Percentiles rank a stretch among this genome's conserved stretches.
Evolutionary conservation across 2,888 invertebrate species (phyloP).

Genomic region (Ophioninae sp.): DNA sequence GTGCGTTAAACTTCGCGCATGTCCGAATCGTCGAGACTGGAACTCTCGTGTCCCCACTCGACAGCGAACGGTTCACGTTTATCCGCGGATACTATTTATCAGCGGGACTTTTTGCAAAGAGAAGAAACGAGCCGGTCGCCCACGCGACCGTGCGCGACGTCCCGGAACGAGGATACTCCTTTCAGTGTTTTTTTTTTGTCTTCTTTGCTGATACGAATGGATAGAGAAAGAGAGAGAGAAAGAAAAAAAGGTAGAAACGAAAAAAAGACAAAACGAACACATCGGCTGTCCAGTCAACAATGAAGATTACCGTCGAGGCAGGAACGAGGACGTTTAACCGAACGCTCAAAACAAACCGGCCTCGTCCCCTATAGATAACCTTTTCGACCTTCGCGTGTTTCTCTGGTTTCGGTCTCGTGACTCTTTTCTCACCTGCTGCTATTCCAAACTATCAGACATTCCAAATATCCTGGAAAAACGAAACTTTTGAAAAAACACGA

Average conservation of each 20-base stretch:
- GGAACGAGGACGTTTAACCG: constrained; percentile 46
- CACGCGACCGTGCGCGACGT: constrained; percentile 56
- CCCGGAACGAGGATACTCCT: constrained; percentile 60
- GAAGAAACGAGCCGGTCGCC: constrained; percentile 32
- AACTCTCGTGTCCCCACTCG: constrained; percentile 1
- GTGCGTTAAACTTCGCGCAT: neutral
- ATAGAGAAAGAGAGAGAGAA: constrained; percentile 28
- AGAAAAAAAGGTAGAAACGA: constrained; percentile 41
- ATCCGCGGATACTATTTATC: constrained; percentile 27
- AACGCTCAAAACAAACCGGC: constrained; percentile 17
- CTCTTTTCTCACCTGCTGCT: neutral
- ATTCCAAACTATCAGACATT: neutral
- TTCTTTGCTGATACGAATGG: constrained; percentile 60
- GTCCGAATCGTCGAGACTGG: constrained; percentile 1
- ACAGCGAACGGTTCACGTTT: neutral
- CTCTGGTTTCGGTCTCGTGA: neutral
- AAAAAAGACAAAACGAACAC: neutral
- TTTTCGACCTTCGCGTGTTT: constrained; percentile 17
- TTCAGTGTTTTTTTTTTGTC: constrained; percentile 66
- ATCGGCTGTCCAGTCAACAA: constrained; percentile 21
- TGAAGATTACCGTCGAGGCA: constrained; percentile 42
- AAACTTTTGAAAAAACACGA: too few relatives aligned
- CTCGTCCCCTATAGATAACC: constrained; percentile 54
- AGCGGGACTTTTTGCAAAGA: constrained; percentile 28
- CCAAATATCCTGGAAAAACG: too few relatives aligned